phyloP scores from a whole-genome alignment of 2,113 vertebrate genomes.

The Etheostoma spectabile region DNA sequence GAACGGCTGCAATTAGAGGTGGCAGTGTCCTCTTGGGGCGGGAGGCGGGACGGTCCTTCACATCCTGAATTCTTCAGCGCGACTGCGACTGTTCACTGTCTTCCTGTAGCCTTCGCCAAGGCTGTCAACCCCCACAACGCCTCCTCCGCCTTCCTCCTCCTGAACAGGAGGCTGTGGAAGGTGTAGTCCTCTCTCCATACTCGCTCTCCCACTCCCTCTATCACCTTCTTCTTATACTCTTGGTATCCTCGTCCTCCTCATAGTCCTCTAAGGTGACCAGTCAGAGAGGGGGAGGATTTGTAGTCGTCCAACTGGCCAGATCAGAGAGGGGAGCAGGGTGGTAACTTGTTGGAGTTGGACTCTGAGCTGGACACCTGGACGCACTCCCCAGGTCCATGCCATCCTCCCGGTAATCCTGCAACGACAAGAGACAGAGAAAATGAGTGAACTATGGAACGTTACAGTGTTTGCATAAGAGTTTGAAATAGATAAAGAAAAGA shows the following conservation, averaged over 20 bases:
- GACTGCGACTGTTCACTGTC: slow-evolving; percentile 81
- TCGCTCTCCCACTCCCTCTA: slow-evolving; percentile 89
- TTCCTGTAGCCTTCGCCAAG: slow-evolving; percentile 73
- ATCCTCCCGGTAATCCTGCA: slow-evolving; percentile 95
- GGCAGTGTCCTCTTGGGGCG: slow-evolving; percentile 63
- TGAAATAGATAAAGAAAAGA: neutral
- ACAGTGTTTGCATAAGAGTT: neutral
- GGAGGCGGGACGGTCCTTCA: slow-evolving; percentile 79
- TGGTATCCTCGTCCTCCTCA: slow-evolving; percentile 92
- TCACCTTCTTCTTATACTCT: slow-evolving; percentile 89
- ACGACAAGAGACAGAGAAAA: slow-evolving; percentile 7
- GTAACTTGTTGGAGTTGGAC: slow-evolving; percentile 96
- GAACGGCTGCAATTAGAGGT: slow-evolving; percentile 76
- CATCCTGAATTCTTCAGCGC: slow-evolving; percentile 86
- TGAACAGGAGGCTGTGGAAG: slow-evolving; percentile 74
- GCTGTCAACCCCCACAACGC: slow-evolving; percentile 23
- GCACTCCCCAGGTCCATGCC: slow-evolving; percentile 97
- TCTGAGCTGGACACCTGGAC: slow-evolving; percentile 93
- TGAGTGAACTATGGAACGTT: slow-evolving; percentile 38
- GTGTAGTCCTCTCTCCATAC: slow-evolving; percentile 82
- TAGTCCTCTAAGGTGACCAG: slow-evolving; percentile 84
- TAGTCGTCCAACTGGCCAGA: slow-evolving; percentile 87
- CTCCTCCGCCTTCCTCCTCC: slow-evolving; percentile 61
- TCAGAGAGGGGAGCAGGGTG: slow-evolving; percentile 94
- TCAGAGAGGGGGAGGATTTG: slow-evolving; percentile 82